Evolutionary conservation across 2,888 invertebrate genomes (phyloP).

Genomic region (Agrotis ipsilon): DNA sequence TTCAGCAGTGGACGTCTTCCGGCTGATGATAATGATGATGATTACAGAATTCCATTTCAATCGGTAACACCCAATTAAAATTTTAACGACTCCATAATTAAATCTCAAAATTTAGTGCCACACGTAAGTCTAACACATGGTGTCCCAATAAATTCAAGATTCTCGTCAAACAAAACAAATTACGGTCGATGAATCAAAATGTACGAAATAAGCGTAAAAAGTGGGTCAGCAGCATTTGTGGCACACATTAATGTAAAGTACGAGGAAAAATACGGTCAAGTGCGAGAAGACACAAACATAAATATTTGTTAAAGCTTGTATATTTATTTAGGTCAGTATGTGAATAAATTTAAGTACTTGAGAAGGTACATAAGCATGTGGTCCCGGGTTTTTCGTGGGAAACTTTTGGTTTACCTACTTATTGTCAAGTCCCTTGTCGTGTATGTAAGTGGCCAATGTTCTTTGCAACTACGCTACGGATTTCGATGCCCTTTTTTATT

Average conservation of each 20-base stretch:
- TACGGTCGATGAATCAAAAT: constrained; percentile 31
- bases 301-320: neutral
- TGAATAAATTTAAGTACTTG: constrained; percentile 23
- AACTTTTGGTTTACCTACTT: no score
- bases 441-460: no score
- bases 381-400: neutral
- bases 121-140: constrained; percentile 22
- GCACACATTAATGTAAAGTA: constrained; percentile 20
- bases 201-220: constrained; percentile 22
- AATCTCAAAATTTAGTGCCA: neutral
- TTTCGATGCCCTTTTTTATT: neutral
- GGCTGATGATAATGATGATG: no score
- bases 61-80: neutral
- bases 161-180: constrained; percentile 32
- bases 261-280: constrained; percentile 57
- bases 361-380: neutral
- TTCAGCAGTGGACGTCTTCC: no score
- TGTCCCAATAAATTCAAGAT: constrained; percentile 1
- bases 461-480: no score
- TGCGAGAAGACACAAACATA: constrained; percentile 24
- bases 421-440: no score
- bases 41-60: neutral
- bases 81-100: neutral
- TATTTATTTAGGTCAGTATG: constrained; percentile 48
- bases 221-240: constrained; percentile 42